These are phyloP conservation scores for Pollenia amentaria DNA, from an alignment of 2,888 invertebrate species.

Conservation along the genomic window DNA sequence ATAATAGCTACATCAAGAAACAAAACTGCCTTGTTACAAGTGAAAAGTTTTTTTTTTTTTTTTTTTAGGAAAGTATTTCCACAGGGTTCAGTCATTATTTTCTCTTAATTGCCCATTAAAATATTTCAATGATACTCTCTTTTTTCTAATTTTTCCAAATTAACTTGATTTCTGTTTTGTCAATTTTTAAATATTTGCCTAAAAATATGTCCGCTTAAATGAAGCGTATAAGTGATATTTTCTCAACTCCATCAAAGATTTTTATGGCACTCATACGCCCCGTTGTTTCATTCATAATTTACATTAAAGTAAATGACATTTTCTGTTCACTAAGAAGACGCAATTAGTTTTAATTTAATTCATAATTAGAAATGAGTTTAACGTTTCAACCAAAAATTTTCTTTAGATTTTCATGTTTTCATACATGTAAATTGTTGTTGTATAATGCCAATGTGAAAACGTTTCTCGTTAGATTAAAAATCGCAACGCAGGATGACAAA, in stretches of 20 bases:
- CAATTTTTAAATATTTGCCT: too few species aligned
- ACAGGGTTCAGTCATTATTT: too few species aligned
- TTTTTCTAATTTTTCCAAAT: too few species aligned
- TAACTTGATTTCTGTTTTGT: too few species aligned
- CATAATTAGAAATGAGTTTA: neutral
- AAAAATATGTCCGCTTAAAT: too few species aligned
- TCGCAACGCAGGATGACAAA: neutral
- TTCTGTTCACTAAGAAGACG: neutral
- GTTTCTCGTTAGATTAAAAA: neutral
- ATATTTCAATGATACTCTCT: too few species aligned
- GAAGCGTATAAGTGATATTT: too few species aligned
- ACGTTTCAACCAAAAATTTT: neutral
- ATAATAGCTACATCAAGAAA: too few species aligned
- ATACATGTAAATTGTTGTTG: neutral
- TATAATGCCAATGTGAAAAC: neutral
- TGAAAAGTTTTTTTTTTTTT: too few species aligned
- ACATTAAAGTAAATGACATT: neutral
- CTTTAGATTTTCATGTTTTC: neutral
- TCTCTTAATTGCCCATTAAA: too few species aligned
- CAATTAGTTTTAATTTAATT: neutral
- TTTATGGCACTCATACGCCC: slow-evolving; percentile 5
- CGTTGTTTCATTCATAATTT: neutral
- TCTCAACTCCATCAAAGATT: neutral
- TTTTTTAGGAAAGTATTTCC: too few species aligned
- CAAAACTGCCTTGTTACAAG: too few species aligned